These are phyloP conservation scores for Aphrophora alni DNA, from an alignment of 2,888 invertebrate species.

Conservation along the genomic window DNA sequence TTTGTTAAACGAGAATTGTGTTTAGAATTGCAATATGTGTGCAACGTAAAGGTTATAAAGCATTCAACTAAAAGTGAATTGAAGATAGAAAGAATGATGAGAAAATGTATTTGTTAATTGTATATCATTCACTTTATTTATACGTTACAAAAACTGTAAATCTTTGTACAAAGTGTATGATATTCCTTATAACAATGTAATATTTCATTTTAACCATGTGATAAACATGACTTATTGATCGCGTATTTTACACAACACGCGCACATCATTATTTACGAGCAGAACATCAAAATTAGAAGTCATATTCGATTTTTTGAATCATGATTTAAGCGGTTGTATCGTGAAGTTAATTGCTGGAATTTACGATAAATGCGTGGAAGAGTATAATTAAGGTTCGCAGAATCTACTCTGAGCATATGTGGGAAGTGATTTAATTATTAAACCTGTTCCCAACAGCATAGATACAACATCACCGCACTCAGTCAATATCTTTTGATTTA, in stretches of 20 bases:
- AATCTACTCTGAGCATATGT: not conserved
- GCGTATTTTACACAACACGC: not conserved
- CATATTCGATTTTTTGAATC: not conserved
- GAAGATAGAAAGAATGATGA: no score
- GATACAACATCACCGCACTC: not conserved
- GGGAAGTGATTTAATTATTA: not conserved
- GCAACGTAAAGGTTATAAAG: no score
- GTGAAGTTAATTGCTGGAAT: not conserved
- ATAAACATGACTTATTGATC: not conserved
- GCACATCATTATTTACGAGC: not conserved
- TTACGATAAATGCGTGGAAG: conserved; percentile 9
- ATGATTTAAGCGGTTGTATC: not conserved
- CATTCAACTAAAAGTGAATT: no score
- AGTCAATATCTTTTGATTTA: not conserved
- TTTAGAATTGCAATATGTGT: no score
- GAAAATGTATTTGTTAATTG: no score
- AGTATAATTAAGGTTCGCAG: not conserved
- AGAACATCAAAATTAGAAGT: not conserved
- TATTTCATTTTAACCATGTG: not conserved
- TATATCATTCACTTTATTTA: no score
- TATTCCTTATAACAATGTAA: not conserved
- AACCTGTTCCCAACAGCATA: not conserved
- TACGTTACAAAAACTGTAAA: no score
- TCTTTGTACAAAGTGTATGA: no score
- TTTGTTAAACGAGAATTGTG: no score